Base-by-base conservation (phyloP, 2,797 vertebrate species). In the Poecile montanus region DNA sequence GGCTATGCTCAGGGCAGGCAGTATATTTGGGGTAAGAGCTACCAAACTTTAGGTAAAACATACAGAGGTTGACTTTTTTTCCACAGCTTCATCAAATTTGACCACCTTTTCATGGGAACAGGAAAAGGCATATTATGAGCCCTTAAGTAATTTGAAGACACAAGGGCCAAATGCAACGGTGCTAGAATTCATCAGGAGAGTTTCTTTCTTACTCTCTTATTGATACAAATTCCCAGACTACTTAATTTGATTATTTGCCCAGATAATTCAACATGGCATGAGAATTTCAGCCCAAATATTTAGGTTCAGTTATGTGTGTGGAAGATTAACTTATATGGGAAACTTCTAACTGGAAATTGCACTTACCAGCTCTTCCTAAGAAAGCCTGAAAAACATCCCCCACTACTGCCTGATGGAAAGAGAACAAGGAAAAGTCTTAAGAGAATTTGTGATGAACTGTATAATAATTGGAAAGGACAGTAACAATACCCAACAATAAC, bases 221-320 rank as follows among this genome's bases (percentile, higher is more conserved):
- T 62, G 50, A 71, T 57, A 92, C 27, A 78, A 68, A 86, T 72
- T 54, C 66, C 34, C 9, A 75, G 36, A 78, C 65, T 27, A 32
- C 16, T 51, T 74, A 78, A 84, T 58, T 40, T 81, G 20, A 84
- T 40, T 75, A 51, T 92, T 84, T 92, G 29, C 27, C 50, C 38
- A 78, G 36, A 6, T 87, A 82, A 91, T 68, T 91, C 30, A 76
- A n/a, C 1, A 2, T 65, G 34, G 12, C 71, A 70, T 36, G 56
- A 70, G 70, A 84, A 94, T 84, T 93, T 88, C 62, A 88, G 42
- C 11, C 54, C 47, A 75, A 90, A 92, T 11, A 61, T 65, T 78
- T 86, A 72, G 8, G 9, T 54, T 75, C 71, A 61, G 47, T 61
- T 77, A 21, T 45, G 29, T 42, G 21, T 44, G 9, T 34, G 50